Percentiles rank a stretch among this genome's conserved stretches.
These are phyloP conservation scores for Hybos culiciformis DNA, from an alignment of 2,888 invertebrate species.

Conservation along the genomic window DNA sequence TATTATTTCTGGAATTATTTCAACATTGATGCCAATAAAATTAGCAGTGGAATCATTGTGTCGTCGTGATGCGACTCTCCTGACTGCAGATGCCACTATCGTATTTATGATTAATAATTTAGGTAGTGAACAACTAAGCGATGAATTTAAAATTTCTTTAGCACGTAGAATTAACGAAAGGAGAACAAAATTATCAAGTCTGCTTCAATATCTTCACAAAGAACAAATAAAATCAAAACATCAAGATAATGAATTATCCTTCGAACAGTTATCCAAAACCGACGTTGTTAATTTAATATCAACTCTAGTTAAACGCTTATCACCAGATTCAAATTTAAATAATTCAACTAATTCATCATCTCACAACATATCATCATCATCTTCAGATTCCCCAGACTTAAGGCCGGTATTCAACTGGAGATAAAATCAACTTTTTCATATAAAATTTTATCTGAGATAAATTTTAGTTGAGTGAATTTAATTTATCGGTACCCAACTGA, in stretches of 20 bases:
- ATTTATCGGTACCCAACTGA: too few species aligned
- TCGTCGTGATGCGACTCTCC: conserved; percentile 1
- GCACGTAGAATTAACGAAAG: not conserved
- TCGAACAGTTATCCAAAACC: not conserved
- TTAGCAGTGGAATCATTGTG: conserved; percentile 1
- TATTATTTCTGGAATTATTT: not conserved
- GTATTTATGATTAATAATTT: conserved; percentile 1
- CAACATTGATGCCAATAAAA: not conserved
- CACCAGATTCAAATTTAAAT: not conserved
- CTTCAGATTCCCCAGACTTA: too few species aligned
- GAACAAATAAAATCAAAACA: not conserved
- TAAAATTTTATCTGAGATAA: too few species aligned
- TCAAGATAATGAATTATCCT: not conserved
- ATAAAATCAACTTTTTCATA: too few species aligned
- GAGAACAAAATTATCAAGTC: not conserved
- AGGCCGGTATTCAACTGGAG: too few species aligned
- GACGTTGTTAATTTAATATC: not conserved
- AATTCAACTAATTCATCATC: not conserved
- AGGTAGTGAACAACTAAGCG: not conserved
- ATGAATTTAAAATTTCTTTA: not conserved
- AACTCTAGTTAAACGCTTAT: not conserved
- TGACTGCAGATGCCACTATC: not conserved
- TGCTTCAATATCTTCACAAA: not conserved
- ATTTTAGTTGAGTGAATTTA: too few species aligned
- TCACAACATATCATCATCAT: not conserved